Base-by-base conservation (phyloP, 2,797 vertebrate genomes). In the Agapornis canus region DNA sequence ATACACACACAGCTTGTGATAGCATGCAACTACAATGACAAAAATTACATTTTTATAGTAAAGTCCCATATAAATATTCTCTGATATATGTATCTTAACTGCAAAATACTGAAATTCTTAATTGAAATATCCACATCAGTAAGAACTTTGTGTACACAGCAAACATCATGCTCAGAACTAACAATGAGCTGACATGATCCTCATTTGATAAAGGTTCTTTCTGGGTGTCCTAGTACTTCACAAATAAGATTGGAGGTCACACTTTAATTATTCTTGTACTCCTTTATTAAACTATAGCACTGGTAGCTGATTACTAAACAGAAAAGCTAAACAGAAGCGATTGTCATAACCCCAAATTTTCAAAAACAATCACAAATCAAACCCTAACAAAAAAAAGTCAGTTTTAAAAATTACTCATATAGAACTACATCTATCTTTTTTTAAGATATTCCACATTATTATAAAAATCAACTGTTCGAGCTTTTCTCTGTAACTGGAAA, bases 401-500 rank as follows among this genome's bases (percentile, higher is more conserved):
- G 52, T 32, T 45, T 77, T 73, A 16, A 25, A 82, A 71, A 64
- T 17, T 19, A 48, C 20, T 19, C 11, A 47, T 13, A 48, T 10
- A 16, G 42, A 76, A 76, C 19, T 26, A 37, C 5, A 77, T 3
- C 25, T 49, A 35, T 27, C 64, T 71, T 61, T 17, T 69, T 73
- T 66, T 35, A 26, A 59, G 49, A 82, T 61, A 76, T 8, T 76
- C 71, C 31, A 16, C 7, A 0, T 69, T 65, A 89, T 32, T 51
- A 64, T 56, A 56, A 64, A 29, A 82, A 86, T n/a, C 75, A 95
- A n/a, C 26, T 90, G 81, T 59, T 83, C 32, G 75, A 90, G 45
- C 18, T 65, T 76, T 51, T 39, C 40, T 82, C 43, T 73, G 17
- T 48, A 66, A 68, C 45, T 60, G 23, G 31, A 86, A 82, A 25